Evolutionary conservation across 2,888 invertebrate genomes (phyloP), one percentile per base, ranked within the genome.

Genomic region (Epirrhoe tristata): DNA sequence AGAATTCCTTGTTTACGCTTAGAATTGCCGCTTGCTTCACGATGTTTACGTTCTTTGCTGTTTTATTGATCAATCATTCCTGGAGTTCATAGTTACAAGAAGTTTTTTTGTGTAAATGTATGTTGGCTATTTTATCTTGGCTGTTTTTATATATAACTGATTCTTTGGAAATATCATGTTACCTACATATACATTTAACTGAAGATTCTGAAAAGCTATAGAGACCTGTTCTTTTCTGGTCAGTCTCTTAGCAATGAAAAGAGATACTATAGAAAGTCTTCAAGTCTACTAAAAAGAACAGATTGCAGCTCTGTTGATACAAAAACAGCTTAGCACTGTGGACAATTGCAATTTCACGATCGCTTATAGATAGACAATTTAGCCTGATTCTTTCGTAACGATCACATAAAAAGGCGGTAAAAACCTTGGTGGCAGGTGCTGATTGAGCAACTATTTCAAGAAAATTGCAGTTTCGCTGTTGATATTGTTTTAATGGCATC

Each of bases 11-110:
- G 54, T 64, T 61, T 58, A 61, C 59, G 66, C 60, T 53, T 64
- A 34, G 58, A 67, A 66, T 61, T 67, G 52, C 63, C 17, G 17
- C 48, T 65, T 63, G 55, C 51, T 52, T 67, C 34, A 63, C 36
- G 56, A 66, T 71, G 70, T 66, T 67, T 70, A 74, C 54, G 43
- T 60, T 58, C 10, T 63, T 61, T 32, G 34, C 17, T 17, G 12
- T 31, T 55, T 34, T 36, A 58, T 67, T 51, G 62, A 63, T 63
- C 46, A 55, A 55, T 54, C 61, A 36, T 52, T 31, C 39, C 36
- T 59, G 58, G 16, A 3, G 12, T 58, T 14, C 39, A 31, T 59
- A 16, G 36, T 6, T 16, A 50, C 48, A 12, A 1, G 8, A 31
- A 8, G 5, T 10, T 32, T 24, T 24, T 24, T 17, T 24, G 12